Base-by-base conservation (phyloP, 2,888 invertebrate species). In the Molanna angustata region DNA sequence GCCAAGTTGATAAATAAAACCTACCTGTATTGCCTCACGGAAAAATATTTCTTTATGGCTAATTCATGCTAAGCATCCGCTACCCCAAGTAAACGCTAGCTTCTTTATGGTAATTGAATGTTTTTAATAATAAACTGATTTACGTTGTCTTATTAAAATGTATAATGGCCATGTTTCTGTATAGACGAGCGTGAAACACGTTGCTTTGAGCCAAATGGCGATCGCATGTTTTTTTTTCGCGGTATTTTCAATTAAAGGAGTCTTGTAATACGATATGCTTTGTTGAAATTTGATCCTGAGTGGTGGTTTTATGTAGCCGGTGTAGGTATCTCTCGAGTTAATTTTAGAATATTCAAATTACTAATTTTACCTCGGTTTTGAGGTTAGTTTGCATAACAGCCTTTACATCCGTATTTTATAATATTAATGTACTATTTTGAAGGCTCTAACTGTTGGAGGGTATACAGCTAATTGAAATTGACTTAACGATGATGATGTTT, bases 111-210 rank as follows among this genome's bases (percentile, higher is more conserved):
- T 42, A 49, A 49, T 49, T 19, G 33, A 14, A 31, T 19, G 49
- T 52, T 55, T 55, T n/a, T n/a, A n/a, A n/a, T n/a, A 54, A 54
- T 55, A 56, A 50, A 49, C 48, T 54, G 58, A 56, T 58, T 58
- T 58, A 51, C 53, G 45, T 56, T 32, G 45, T 20, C 53, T 53
- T 56, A 53, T 58, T 54, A 56, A 56, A 56, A 56, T 51, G 37
- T 39, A 33, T 27, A 55, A 49, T 49, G 35, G 43, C 43, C 49
- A 17, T n/a, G 19, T 17, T 3, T 17, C 7, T 27, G 27, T 27
- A 7, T 11, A 4, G 27, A 27, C 27, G 11, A 11, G 6, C 27
- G 4, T 27, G 27, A 11, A 27, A 27, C 27, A 27, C 11, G 27
- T 11, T 27, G 27, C n/a, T n/a, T n/a, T 27, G 11, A 27, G 27